Evolutionary conservation across 2,888 invertebrate genomes (phyloP).

Genomic region (Lepidochrysops patricia): DNA sequence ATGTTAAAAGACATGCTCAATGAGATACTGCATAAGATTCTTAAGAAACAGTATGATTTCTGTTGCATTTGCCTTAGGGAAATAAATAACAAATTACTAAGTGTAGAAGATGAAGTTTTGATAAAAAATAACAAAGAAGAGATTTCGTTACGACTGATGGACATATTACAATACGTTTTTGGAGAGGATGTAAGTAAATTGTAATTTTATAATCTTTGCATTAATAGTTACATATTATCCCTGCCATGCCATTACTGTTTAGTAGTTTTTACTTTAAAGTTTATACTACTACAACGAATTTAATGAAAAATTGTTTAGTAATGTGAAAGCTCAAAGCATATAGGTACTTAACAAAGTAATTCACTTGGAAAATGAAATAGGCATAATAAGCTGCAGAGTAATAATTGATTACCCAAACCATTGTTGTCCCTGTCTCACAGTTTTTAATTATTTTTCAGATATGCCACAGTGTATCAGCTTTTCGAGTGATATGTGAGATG

Average conservation of each 20-base stretch:
- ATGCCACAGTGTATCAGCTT: slow-evolving; percentile 31
- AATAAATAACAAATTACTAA: slow-evolving; percentile 27
- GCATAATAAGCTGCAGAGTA: too few relatives aligned
- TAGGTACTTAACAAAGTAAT: too few relatives aligned
- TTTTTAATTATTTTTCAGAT: slow-evolving; percentile 43
- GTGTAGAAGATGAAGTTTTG: slow-evolving; percentile 38
- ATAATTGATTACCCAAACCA: too few relatives aligned
- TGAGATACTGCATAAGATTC: slow-evolving; percentile 33
- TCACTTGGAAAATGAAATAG: too few relatives aligned
- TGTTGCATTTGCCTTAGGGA: slow-evolving; percentile 47
- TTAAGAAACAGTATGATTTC: slow-evolving; percentile 37
- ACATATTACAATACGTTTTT: slow-evolving; percentile 38
- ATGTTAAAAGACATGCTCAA: slow-evolving; percentile 31
- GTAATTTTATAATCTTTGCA: too few relatives aligned
- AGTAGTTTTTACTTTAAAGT: too few relatives aligned
- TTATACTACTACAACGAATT: too few relatives aligned
- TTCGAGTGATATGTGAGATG: slow-evolving; percentile 38
- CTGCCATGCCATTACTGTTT: too few relatives aligned
- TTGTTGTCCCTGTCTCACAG: not conserved
- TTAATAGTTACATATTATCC: too few relatives aligned
- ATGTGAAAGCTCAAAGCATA: too few relatives aligned
- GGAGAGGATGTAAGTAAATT: slow-evolving; percentile 37
- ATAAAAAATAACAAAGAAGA: slow-evolving; percentile 30
- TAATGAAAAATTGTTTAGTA: too few relatives aligned
- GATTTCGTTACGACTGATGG: slow-evolving; percentile 32